Percentiles rank a stretch among this genome's conserved stretches.
phyloP scores from a whole-genome alignment of 2,113 vertebrate species.

The Dipodomys merriami region DNA sequence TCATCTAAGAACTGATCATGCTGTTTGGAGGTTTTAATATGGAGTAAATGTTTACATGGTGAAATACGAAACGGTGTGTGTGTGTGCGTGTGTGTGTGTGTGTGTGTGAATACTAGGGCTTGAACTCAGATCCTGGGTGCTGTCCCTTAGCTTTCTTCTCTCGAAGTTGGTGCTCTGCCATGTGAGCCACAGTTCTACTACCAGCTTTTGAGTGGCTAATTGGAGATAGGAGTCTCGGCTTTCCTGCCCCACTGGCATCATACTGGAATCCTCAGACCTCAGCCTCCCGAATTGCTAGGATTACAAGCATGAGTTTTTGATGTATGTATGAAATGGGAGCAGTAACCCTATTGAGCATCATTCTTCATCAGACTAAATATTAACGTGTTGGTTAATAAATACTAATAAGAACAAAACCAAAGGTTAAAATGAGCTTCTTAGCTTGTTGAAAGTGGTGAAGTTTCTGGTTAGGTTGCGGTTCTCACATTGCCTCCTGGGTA shows the following conservation, averaged over 20 bases:
- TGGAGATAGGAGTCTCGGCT: no score
- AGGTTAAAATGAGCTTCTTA: conserved; percentile 19
- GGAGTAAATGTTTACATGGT: conserved; percentile 14
- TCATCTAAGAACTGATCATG: conserved; percentile 41
- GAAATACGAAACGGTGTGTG: neutral
- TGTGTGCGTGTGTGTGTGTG: no score
- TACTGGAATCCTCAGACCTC: no score
- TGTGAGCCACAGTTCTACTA: no score
- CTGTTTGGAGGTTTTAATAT: conserved; percentile 12
- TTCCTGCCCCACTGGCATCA: no score
- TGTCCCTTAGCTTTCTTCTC: no score
- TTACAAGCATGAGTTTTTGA: neutral
- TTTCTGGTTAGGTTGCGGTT: neutral
- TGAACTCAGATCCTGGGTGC: no score
- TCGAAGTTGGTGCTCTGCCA: no score
- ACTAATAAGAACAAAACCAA: neutral
- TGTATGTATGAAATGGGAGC: neutral
- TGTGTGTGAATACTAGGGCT: no score
- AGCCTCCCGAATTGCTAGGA: no score
- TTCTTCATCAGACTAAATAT: neutral
- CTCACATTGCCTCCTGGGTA: neutral
- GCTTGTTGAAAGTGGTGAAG: neutral
- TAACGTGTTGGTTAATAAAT: neutral
- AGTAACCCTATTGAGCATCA: neutral
- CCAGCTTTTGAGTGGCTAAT: no score